These are phyloP conservation scores for Siniperca knerii DNA, from an alignment of 2,113 vertebrate genomes.

Conservation along the genomic window DNA sequence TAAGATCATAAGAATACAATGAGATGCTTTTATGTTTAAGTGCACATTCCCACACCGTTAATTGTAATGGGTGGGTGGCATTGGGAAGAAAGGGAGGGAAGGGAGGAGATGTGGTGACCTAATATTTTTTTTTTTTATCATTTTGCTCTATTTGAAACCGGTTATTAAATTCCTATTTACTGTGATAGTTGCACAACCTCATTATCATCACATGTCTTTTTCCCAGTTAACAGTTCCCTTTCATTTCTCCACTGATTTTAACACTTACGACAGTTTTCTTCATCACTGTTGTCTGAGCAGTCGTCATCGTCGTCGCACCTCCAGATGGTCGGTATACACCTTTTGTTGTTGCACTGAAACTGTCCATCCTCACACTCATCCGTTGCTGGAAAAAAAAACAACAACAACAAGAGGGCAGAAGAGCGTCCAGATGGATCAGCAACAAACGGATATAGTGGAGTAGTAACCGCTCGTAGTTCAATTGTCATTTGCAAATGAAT, in stretches of 20 bases:
- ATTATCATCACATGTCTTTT: neutral
- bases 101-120: neutral
- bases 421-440: constrained; percentile 55
- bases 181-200: neutral
- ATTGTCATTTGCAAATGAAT: constrained; percentile 82
- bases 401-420: neutral
- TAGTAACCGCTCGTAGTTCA: constrained; percentile 49
- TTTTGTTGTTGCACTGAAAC: constrained; percentile 94
- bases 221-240: neutral
- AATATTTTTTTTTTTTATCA: neutral
- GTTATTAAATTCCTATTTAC: neutral
- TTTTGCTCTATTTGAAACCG: neutral
- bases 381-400: constrained; percentile 70
- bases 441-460: constrained; percentile 15
- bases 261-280: constrained; percentile 96
- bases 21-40: neutral
- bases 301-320: constrained; percentile 97
- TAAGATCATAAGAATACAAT: neutral
- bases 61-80: neutral
- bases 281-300: constrained; percentile 97
- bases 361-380: constrained; percentile 93
- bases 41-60: neutral
- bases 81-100: neutral
- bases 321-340: constrained; percentile 96
- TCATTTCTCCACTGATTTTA: neutral